Percentiles rank a stretch among this genome's conserved stretches.
Conservation (phyloP, 1,140 invertebrate species). For the Vanessa tameamea region DNA sequence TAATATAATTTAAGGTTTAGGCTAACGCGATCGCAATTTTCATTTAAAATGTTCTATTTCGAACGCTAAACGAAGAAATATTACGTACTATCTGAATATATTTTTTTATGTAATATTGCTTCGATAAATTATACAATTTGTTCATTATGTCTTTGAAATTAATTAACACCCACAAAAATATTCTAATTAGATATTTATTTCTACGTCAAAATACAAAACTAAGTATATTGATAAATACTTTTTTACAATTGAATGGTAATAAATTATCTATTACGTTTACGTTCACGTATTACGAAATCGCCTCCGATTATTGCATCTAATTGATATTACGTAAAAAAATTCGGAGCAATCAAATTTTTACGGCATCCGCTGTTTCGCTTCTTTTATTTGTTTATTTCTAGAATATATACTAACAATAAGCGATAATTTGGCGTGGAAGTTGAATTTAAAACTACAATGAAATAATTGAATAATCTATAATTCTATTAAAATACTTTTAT, state of each 20-base stretch:
- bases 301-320: conserved; percentile 11
- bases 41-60: too few relatives aligned
- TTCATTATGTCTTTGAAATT: not conserved
- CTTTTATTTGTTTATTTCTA: conserved; percentile 27
- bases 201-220: not conserved
- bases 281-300: conserved; percentile 27
- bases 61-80: too few relatives aligned
- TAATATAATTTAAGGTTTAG: too few relatives aligned
- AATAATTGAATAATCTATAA: too few relatives aligned
- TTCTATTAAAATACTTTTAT: too few relatives aligned
- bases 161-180: not conserved
- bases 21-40: too few relatives aligned
- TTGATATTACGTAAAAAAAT: conserved; percentile 32
- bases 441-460: too few relatives aligned
- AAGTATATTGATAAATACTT: not conserved
- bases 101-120: too few relatives aligned
- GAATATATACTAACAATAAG: not conserved
- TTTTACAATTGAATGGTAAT: not conserved
- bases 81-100: too few relatives aligned
- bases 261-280: conserved; percentile 15
- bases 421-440: too few relatives aligned
- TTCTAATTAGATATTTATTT: not conserved
- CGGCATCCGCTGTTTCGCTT: conserved; percentile 33
- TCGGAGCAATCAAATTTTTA: conserved; percentile 33
- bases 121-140: too few relatives aligned